Evolutionary conservation across 2,797 vertebrate genomes (phyloP).

Genomic region (Calcarius lapponicus): DNA sequence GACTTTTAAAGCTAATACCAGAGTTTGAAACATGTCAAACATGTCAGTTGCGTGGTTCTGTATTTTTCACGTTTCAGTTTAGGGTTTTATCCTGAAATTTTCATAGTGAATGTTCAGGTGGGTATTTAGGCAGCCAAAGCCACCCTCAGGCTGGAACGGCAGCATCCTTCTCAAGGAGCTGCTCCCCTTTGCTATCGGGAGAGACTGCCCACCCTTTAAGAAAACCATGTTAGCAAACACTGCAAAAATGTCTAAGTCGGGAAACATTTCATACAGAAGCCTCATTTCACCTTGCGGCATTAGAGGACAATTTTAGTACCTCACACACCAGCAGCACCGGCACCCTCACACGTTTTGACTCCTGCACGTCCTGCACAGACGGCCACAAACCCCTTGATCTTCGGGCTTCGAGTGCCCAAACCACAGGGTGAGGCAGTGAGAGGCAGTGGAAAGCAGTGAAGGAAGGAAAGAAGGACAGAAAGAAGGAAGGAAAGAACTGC

Average conservation of each 20-base stretch:
- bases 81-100: fast-evolving
- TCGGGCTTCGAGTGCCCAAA: not conserved
- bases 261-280: fast-evolving
- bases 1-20: not conserved
- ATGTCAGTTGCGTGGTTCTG: fast-evolving
- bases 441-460: too few species aligned
- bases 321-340: not conserved
- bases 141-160: not conserved
- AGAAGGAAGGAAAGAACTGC: too few species aligned
- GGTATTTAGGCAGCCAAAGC: not conserved
- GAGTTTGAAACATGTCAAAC: fast-evolving
- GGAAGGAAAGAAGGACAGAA: not conserved
- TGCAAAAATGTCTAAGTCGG: fast-evolving
- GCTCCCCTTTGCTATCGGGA: fast-evolving
- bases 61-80: not conserved
- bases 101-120: fast-evolving
- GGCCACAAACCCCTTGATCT: not conserved
- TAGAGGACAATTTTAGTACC: not conserved
- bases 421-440: fast-evolving
- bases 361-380: not conserved
- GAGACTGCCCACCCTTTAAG: not conserved
- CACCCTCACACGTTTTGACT: not conserved
- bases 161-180: not conserved
- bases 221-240: not conserved
- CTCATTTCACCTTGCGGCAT: fast-evolving